These are phyloP conservation scores for Mactromeris polynyma DNA, from an alignment of 2,888 invertebrate genomes.

Conservation along the genomic window DNA sequence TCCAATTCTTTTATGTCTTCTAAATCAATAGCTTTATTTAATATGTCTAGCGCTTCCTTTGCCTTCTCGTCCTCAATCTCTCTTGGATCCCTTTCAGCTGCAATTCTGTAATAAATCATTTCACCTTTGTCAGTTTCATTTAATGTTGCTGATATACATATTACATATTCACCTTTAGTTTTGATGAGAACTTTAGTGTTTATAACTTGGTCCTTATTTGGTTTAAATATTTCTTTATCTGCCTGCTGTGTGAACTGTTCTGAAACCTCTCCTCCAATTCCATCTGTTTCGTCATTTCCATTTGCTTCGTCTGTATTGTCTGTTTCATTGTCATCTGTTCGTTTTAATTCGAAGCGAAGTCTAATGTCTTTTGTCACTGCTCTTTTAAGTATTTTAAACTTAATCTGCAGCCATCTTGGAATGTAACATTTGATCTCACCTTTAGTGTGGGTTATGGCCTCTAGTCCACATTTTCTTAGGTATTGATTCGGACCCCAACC, in stretches of 20 bases:
- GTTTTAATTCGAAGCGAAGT: conserved; percentile 24
- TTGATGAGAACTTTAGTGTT: conserved; percentile 57
- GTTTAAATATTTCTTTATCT: neutral
- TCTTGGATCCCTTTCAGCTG: conserved; percentile 7
- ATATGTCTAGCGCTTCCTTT: neutral
- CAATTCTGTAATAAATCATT: conserved; percentile 28
- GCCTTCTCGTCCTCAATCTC: neutral
- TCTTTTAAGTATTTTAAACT: conserved; percentile 45
- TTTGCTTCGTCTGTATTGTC: neutral
- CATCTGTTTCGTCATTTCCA: neutral
- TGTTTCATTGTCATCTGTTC: conserved; percentile 35
- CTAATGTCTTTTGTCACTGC: conserved; percentile 45
- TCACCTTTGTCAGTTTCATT: conserved; percentile 47
- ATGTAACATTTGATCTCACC: conserved; percentile 50
- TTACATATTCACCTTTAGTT: conserved; percentile 53
- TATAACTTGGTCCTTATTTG: conserved; percentile 43
- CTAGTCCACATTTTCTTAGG: conserved; percentile 60
- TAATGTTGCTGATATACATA: conserved; percentile 54
- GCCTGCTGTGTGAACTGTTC: neutral
- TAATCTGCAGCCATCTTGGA: conserved; percentile 44
- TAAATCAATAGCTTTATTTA: neutral
- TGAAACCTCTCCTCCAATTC: too few relatives aligned
- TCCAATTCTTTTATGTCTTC: neutral
- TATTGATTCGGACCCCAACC: conserved; percentile 83
- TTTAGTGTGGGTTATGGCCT: conserved; percentile 43